Base-by-base conservation (phyloP, 2,797 vertebrate genomes). In the Thunnus albacares region DNA sequence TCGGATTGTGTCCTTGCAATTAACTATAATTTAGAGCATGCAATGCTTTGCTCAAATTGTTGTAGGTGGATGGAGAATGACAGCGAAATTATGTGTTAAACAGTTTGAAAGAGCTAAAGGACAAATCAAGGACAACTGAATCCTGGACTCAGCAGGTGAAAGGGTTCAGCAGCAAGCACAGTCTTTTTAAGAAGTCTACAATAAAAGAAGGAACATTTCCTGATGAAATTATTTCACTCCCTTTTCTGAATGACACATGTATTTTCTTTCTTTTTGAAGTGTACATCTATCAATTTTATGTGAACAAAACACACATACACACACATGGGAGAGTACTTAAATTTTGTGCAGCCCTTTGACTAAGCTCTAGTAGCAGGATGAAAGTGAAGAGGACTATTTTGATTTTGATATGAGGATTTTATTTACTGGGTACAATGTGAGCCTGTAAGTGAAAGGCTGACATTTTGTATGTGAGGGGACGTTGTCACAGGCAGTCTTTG, bases 81-180 rank as follows among this genome's bases (percentile, higher is more conserved):
- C 70, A 56, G 76, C 18, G 0, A 87, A 83, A 81, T 75, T 6
- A 47, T 49, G 81, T 75, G 81, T 87, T 89, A 63, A 90, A 90
- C 55, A 41, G 61, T 84, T 87, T 81, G 65, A 80, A 67, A 72
- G 56, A 69, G 65, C 61, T 76, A 80, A 85, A 91, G 85, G 90
- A 91, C 85, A 84, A 91, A 90, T 83, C 78, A 90, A 92, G 92
- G 94, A 94, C 89, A 86, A 93, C 94, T 95, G 95, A 95, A 95
- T 95, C 94, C 95, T 92, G 92, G 91, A 91, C 89, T 88, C 82
- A 90, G 93, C 91, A 93, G 92, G 94, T 93, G 94, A 93, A 89
- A 92, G 84, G 86, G 89, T 87, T 91, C 83, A 94, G 94, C 92
- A 87, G 93, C 95, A 93, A 95, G 94, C 94, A 90, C 86, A 93